Conservation (phyloP, 2,797 vertebrate species). For the Syngnathus rostellatus region DNA sequence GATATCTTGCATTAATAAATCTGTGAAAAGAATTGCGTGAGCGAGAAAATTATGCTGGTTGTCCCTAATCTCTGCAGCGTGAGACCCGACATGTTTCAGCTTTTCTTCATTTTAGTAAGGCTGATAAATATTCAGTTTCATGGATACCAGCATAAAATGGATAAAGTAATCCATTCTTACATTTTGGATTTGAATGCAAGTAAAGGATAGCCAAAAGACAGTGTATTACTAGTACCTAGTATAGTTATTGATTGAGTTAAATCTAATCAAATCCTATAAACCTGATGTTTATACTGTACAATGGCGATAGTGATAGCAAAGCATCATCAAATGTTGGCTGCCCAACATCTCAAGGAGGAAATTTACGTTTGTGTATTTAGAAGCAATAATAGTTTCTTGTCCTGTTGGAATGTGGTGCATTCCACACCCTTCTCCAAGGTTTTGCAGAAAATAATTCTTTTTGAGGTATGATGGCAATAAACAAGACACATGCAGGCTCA, state of each 20-base stretch:
- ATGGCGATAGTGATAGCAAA: no score
- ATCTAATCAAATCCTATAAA: no score
- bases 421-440: background rate
- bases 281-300: no score
- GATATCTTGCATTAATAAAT: background rate
- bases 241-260: no score
- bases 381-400: background rate
- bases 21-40: background rate
- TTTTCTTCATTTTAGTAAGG: background rate
- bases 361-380: background rate
- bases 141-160: background rate
- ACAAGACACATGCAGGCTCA: background rate
- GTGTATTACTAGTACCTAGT: no score
- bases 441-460: background rate
- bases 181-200: conserved; percentile 1
- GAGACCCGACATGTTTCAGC: background rate
- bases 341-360: background rate
- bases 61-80: background rate
- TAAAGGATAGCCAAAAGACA: background rate
- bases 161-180: background rate
- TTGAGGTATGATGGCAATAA: background rate
- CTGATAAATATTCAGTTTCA: background rate
- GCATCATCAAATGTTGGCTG: no score
- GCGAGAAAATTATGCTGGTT: background rate
- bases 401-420: background rate